Percentiles rank a stretch among this genome's conserved stretches.
Evolutionary conservation across 2,888 invertebrate genomes (phyloP).

Genomic region (Mythimna impura): DNA sequence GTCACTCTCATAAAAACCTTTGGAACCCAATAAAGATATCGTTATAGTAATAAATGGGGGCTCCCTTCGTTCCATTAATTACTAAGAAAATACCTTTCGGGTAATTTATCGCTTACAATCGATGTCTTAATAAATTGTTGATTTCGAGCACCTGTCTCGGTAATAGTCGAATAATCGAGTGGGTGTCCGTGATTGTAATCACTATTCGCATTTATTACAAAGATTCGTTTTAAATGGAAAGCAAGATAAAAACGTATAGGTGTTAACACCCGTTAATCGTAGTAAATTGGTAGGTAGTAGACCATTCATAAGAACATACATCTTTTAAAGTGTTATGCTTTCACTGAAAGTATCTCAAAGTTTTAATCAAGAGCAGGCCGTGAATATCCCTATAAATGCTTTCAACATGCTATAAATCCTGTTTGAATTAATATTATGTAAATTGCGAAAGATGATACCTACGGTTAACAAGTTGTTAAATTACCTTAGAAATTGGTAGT

Average conservation of each 20-base stretch:
- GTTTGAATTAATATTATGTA: constrained; percentile 44
- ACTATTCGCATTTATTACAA: constrained; percentile 67
- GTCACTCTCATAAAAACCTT: constrained; percentile 72
- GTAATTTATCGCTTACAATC: constrained; percentile 81
- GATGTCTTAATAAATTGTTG: constrained; percentile 83
- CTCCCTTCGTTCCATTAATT: constrained; percentile 80
- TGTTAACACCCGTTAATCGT: constrained; percentile 48
- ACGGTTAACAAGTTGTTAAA: constrained; percentile 28
- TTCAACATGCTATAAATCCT: constrained; percentile 56
- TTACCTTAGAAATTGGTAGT: constrained; percentile 97
- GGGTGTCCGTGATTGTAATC: constrained; percentile 72
- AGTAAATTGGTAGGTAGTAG: constrained; percentile 51
- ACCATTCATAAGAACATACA: constrained; percentile 43
- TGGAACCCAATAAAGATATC: constrained; percentile 83
- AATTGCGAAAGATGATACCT: constrained; percentile 29
- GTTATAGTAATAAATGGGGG: constrained; percentile 81
- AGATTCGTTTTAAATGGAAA: constrained; percentile 45
- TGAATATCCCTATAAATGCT: constrained; percentile 47
- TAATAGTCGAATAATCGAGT: constrained; percentile 72
- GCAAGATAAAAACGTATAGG: constrained; percentile 50
- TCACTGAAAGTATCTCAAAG: constrained; percentile 50
- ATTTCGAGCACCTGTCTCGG: constrained; percentile 74
- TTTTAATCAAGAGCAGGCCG: constrained; percentile 56
- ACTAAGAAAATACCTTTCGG: constrained; percentile 79
- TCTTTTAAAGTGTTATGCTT: constrained; percentile 49